These are phyloP conservation scores for Cephus spinipes DNA, from an alignment of 2,888 invertebrate genomes.

Conservation along the genomic window DNA sequence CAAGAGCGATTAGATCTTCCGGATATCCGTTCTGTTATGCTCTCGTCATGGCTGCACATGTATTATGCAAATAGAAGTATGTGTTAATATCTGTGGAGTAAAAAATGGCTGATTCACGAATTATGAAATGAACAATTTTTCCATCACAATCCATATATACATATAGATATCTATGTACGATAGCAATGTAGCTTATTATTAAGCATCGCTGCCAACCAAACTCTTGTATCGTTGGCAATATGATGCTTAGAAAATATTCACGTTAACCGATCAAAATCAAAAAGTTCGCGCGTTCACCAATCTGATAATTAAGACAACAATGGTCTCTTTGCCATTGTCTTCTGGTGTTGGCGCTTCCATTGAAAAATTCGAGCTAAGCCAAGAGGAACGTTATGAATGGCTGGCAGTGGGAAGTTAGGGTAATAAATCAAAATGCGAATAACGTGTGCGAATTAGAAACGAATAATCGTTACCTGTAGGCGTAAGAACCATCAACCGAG, in stretches of 20 bases:
- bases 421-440: constrained; percentile 14
- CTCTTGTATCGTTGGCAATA: not conserved
- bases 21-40: not conserved
- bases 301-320: not conserved
- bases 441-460: constrained; percentile 24
- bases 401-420: constrained; percentile 22
- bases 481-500: constrained; percentile 61
- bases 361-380: not conserved
- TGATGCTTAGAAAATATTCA: constrained; percentile 6
- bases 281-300: constrained; percentile 13
- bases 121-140: not conserved
- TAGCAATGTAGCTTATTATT: not conserved
- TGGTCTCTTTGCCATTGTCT: not conserved
- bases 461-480: constrained; percentile 53
- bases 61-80: not conserved
- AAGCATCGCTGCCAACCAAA: not conserved
- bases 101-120: not conserved
- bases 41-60: not conserved
- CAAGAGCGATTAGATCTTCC: not conserved
- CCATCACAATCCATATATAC: not conserved
- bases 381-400: constrained; percentile 6
- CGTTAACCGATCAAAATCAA: not conserved
- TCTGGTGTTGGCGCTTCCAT: not conserved
- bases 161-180: not conserved
- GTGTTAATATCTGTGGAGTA: not conserved